Evolutionary conservation across 2,888 invertebrate genomes (phyloP).

Genomic region (Catocala fraxini): DNA sequence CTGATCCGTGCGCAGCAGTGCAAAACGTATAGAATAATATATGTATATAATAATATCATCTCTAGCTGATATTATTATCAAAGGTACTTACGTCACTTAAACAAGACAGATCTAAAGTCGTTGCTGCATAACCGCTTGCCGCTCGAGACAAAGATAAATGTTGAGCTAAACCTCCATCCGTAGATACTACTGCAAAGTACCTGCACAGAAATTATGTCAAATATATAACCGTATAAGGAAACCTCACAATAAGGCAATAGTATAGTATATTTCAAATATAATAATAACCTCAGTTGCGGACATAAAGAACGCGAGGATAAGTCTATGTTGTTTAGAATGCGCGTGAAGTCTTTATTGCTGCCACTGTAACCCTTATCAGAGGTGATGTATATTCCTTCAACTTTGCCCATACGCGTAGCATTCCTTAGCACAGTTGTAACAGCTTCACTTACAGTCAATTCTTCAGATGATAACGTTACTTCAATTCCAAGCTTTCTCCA

Average conservation of each 20-base stretch:
- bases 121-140: background rate
- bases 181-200: slow-evolving; percentile 8
- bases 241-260: background rate
- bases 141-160: background rate
- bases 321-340: background rate
- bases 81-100: background rate
- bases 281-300: slow-evolving; percentile 8
- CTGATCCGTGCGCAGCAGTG: no score
- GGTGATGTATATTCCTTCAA: slow-evolving; percentile 5
- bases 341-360: background rate
- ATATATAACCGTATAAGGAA: background rate
- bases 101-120: background rate
- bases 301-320: slow-evolving; percentile 3
- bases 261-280: background rate
- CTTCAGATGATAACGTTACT: background rate
- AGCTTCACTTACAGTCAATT: background rate
- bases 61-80: no score
- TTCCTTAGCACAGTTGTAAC: background rate
- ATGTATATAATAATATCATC: no score
- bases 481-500: background rate
- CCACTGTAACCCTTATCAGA: background rate
- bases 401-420: background rate
- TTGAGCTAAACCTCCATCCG: no score
- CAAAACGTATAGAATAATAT: no score
- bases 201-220: background rate